phyloP scores from a whole-genome alignment of 2,113 vertebrate genomes.

The Oriolus oriolus region DNA sequence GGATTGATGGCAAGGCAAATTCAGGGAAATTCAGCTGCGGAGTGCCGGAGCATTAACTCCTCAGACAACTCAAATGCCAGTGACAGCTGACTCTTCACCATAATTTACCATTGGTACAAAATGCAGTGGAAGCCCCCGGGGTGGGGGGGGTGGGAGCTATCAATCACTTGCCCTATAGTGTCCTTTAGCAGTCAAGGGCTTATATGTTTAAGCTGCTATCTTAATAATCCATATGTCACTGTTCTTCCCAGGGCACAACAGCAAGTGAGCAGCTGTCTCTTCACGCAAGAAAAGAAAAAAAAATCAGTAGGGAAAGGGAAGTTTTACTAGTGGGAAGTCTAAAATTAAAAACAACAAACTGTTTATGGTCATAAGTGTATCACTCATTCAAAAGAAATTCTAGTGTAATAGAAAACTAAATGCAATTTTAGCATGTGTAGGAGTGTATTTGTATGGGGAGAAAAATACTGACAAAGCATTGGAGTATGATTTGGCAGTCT shows the following conservation, averaged over 20 bases:
- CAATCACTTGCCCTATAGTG: not conserved
- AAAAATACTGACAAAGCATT: not conserved
- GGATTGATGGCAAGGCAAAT: not conserved
- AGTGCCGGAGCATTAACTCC: not conserved
- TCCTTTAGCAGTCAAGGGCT: not conserved
- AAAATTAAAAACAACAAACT: not conserved
- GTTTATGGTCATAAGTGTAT: not conserved
- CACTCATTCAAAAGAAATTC: not conserved
- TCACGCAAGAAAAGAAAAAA: not conserved
- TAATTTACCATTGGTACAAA: not conserved
- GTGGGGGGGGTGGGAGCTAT: too few species aligned
- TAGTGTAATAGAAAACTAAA: not conserved
- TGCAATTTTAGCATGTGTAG: not conserved
- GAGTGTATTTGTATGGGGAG: not conserved
- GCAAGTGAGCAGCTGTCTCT: not conserved
- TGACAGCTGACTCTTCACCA: not conserved
- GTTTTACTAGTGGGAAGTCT: not conserved
- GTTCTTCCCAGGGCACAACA: not conserved
- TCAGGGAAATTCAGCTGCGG: not conserved
- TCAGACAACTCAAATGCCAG: not conserved
- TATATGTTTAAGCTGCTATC: not conserved
- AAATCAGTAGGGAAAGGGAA: not conserved
- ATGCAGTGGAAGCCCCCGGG: not conserved
- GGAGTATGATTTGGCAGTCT: not conserved
- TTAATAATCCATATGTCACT: not conserved